Base-by-base conservation (phyloP, 2,113 vertebrate genomes). In the Oreochromis aureus region DNA sequence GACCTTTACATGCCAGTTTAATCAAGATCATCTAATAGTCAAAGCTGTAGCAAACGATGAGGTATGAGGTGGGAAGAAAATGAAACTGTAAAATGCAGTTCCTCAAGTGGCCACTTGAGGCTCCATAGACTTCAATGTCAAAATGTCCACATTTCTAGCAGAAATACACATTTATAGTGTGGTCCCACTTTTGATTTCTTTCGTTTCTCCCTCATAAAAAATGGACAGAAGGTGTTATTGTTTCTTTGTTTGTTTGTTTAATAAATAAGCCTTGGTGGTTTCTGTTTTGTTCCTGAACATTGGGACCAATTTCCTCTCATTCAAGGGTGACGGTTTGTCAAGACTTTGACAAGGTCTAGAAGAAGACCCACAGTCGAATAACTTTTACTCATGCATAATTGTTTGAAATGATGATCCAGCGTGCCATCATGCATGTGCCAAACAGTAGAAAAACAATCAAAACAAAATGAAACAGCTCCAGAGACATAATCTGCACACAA, bases 71-170 rank as follows among this genome's bases (percentile, higher is more conserved):
- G 32, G 59, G 10, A 63, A 32, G 59, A 63, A 63, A 63, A 63
- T 7, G 10, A 63, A 63, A 34, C 6, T 63, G 32, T 63, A 36
- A 5, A 36, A 36, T 36, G 18, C 18, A 63, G 32, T 36, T 36
- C 2, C 0, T 36, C 10, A 63, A 63, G 59, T 0, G 32, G 59
- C 59, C 59, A 63, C 59, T 63, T 5, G 59, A 36, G 32, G 18
- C 32, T n/a, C 59, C 59, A 63, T 36, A 63, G 59, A 63, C 32
- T 63, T 63, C 59, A 63, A 63, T 63, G 18, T n/a, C 12, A 63
- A 36, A 63, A 36, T 63, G 59, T 63, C 59, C 18, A n/a, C 3
- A 36, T 63, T 63, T 63, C 32, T 63, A 1, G 32, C 32, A 63
- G 0, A 63, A 63, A 63, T 34, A 63, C 59, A 36, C 32, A n/a